Evolutionary conservation across 2,113 vertebrate genomes (phyloP), one percentile per base, ranked within the genome.

Genomic region (Alexandromys fortis): DNA sequence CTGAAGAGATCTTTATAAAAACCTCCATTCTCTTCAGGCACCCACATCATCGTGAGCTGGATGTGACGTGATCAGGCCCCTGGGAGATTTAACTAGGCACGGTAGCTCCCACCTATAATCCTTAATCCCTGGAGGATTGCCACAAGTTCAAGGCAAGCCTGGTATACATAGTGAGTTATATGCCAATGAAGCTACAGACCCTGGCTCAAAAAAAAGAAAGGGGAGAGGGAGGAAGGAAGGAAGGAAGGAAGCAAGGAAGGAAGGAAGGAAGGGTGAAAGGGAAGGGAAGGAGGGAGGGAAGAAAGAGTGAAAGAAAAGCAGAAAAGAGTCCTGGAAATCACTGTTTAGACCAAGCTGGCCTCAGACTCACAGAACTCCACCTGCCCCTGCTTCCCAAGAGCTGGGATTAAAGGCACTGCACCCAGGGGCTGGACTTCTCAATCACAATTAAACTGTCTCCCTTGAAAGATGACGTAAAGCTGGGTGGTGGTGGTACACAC

Each of bases 231-330:
- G 7, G 73, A 8, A 2, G 52, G 52, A 19, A 1, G 4, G 35
- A 19, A 13, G 26, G 2, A 55, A 16, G 13, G 52, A 14, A 14
- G 12, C 13, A 52, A 52, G 12, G 38, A 2, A 47, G 72, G 8
- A 16, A 2, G 3, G 17, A 6, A 5, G 1, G 52, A 52, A 52
- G 14, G 13, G 14, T 13, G 12, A 12, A 16, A 16, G 13, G 14
- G 42, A 42, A 16, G 3, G 14, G 52, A 16, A 55, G 16, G 16
- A 5, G 16, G 5, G 19, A 19, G 4, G 55, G 52, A 42, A 42
- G 42, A 42, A 42, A 42, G 42, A 42, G 42, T 42, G 42, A 42
- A 42, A 42, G 42, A 42, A 42, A 42, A 42, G 42, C 42, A 42
- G 42, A 42, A 42, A 42, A 42, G 42, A 42, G 42, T 42, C 42